A percentile compares a stretch with the other conserved stretches of the same genome.
phyloP scores from a whole-genome alignment of 2,888 invertebrate species.

The Peribatodes rhomboidaria region DNA sequence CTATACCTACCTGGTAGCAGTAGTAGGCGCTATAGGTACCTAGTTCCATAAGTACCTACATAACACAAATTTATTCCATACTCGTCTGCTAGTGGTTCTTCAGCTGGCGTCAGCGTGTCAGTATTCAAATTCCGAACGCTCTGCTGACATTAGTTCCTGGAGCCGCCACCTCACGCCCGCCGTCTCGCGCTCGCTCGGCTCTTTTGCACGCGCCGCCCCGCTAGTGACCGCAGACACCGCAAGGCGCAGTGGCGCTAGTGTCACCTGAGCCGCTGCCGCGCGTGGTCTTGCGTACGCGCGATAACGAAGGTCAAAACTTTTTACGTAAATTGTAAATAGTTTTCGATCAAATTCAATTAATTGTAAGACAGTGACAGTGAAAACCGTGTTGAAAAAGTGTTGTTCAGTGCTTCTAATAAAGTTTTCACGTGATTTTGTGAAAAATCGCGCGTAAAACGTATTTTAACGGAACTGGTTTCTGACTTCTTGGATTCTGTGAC shows the following conservation, averaged over 20 bases:
- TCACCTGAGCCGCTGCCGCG: conserved; percentile 39
- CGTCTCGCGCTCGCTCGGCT: background rate
- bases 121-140: conserved; percentile 40
- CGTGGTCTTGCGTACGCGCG: conserved; percentile 37
- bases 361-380: conserved; percentile 67
- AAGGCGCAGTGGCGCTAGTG: conserved; percentile 45
- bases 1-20: too few relatives aligned
- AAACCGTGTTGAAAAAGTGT: conserved; percentile 66
- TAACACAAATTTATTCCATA: too few relatives aligned
- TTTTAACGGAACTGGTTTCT: conserved; percentile 69
- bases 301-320: conserved; percentile 62
- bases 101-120: background rate
- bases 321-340: conserved; percentile 74
- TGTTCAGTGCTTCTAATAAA: conserved; percentile 54
- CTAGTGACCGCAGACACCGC: background rate
- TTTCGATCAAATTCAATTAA: conserved; percentile 58
- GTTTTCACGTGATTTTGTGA: conserved; percentile 75
- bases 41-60: background rate
- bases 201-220: background rate
- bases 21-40: too few relatives aligned
- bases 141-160: conserved; percentile 31
- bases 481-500: conserved; percentile 65
- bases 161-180: conserved; percentile 21
- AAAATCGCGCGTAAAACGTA: conserved; percentile 75
- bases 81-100: too few relatives aligned